Base-by-base conservation (phyloP, 1,140 invertebrate species). In the Cryptotermes secundus region DNA sequence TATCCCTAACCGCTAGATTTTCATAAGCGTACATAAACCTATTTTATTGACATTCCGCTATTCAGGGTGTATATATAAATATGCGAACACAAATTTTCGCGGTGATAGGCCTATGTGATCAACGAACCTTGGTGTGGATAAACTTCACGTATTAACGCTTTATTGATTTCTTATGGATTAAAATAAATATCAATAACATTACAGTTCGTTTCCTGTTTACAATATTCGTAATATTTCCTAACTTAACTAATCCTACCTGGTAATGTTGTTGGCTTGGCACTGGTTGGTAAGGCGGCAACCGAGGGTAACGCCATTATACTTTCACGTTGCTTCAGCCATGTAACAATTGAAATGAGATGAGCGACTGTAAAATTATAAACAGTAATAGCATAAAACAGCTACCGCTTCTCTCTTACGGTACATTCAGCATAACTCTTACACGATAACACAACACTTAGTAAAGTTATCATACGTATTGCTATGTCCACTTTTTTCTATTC, bases 291-390 rank as follows among this genome's bases (percentile, higher is more conserved):
- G 84, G 84, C 84, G 80, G 84, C 72, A 84, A 84, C 84, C 42
- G 84, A 84, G 81, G 84, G 59, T 84, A 84, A 84, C 84, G 84
- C 84, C 84, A 84, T 84, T 84, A 84, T 84, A 81, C 84, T 84
- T 83, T 84, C 84, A 84, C 84, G 84, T 81, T 42, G 84, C 84
- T 81, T 79, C 72, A 84, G 83, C 83, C 83, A 84, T 84, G 45
- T 84, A 84, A 84, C 79, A 84, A 80, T 80, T 84, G 65, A 84
- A 84, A 79, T 80, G 19, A 72, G 83, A 31, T 80, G 16, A 45
- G 81, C 81, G 81, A 38, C 59, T 72, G 59, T 72, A n/a, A 26
- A 72, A 31, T 72, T 72, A 72, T n/a, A 72, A 72, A 72, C 26
- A 72, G 59, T 72, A 72, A 72, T 72, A 72, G 59, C 26, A 72